Base-by-base conservation (phyloP, 2,797 vertebrate species). In the Atherinosoma microstoma region DNA sequence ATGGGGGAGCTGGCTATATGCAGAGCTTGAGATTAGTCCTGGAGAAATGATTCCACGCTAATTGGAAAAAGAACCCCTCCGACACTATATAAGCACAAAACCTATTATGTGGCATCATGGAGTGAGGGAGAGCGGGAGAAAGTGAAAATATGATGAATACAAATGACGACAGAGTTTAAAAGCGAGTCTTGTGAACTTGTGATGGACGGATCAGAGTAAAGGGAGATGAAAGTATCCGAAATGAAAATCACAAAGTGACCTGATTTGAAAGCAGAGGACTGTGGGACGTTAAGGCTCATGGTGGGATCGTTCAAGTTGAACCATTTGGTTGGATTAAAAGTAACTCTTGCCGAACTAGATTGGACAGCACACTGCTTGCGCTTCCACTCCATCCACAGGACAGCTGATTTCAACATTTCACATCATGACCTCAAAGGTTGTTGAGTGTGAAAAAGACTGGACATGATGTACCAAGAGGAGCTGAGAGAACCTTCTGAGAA, bases 21-120 rank as follows among this genome's bases (percentile, higher is more conserved):
- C 67, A 35, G 77, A 64, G 61, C 70, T 40, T 34, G 38, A 85
- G 92, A 93, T 92, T 93, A 91, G 90, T 89, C 84, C 82, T 57
- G 84, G 81, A 78, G 82, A 92, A 93, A 92, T 92, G 82, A 88
- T 38, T 92, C 83, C 62, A 79, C 82, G 80, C 83, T 92, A 93
- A 93, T 94, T 91, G 89, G 89, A 89, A 90, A 90, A 89, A 87
- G 87, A 91, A 91, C 90, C 87, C 85, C 59, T 53, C 82, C 40
- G 42, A 86, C 84, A 82, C 70, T 86, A 79, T 89, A 73, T 77
- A 84, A 74, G 86, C 86, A 84, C 82, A 86, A 87, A 89, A 80
- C 77, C 90, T 76, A 86, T 90, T 91, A 92, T 83, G 82, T 16
- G 38, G 76, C 81, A 75, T 86, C 79, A 76, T 79, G 75, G 82